These are phyloP conservation scores for Aix galericulata DNA, from an alignment of 2,113 vertebrate species.

Conservation along the genomic window DNA sequence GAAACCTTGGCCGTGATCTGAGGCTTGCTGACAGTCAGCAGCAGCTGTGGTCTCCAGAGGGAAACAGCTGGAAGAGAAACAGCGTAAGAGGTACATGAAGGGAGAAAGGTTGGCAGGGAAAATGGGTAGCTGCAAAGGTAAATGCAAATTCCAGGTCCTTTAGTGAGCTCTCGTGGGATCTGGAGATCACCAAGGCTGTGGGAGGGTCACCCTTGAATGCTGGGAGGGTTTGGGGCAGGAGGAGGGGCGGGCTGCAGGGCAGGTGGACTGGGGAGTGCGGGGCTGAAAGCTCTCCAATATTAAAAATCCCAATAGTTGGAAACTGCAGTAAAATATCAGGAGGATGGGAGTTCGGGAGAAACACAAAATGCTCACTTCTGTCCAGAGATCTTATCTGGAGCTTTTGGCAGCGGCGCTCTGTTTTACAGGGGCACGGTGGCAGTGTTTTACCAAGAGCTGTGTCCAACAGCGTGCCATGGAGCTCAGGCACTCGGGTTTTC, in stretches of 20 bases:
- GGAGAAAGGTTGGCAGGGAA: neutral
- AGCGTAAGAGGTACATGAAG: neutral
- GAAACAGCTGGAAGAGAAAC: neutral
- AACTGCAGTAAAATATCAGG: neutral
- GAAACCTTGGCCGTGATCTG: neutral
- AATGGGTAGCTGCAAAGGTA: neutral
- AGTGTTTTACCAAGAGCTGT: fast-evolving
- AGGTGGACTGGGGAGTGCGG: fast-evolving
- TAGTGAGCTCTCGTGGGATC: neutral
- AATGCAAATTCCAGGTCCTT: neutral
- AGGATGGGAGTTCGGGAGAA: too few relatives aligned
- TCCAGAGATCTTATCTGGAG: fast-evolving
- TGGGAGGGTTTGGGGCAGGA: neutral
- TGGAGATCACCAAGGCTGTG: fast-evolving
- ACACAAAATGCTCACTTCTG: neutral
- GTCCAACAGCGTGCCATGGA: fast-evolving
- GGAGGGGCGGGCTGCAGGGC: neutral
- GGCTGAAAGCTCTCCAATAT: neutral
- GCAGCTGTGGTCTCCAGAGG: neutral
- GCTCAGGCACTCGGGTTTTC: neutral
- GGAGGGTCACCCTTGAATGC: neutral
- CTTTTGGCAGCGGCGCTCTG: neutral
- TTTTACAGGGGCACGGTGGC: neutral
- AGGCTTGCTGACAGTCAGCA: neutral
- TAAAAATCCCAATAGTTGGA: neutral